Conservation (phyloP, 2,797 vertebrate species). For the Gallinago stenura region DNA sequence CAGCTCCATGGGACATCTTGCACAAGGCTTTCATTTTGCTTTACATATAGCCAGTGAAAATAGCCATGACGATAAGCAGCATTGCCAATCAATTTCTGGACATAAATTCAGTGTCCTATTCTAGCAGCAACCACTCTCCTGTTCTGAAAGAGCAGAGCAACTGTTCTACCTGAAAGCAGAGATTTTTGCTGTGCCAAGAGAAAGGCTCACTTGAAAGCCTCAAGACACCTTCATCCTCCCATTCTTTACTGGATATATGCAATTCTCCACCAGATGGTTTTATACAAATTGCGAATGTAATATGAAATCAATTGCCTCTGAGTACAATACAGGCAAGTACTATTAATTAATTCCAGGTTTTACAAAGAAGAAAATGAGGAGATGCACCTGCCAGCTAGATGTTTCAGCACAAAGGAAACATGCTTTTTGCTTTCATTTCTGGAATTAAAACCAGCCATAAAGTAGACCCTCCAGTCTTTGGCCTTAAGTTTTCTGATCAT, state of each 20-base stretch:
- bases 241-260: not conserved
- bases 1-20: not conserved
- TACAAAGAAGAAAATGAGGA: not conserved
- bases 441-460: not conserved
- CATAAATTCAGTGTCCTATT: not conserved
- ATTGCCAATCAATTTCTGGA: conserved; percentile 13
- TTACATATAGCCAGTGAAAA: not conserved
- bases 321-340: not conserved
- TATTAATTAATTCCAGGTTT: not conserved
- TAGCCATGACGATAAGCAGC: not conserved
- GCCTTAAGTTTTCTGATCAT: not conserved
- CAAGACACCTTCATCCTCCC: not conserved
- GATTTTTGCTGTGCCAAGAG: not conserved
- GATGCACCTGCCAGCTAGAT: not conserved
- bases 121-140: not conserved
- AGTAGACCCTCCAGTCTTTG: not conserved
- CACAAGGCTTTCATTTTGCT: conserved; percentile 13
- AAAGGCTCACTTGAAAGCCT: not conserved
- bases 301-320: not conserved
- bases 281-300: not conserved
- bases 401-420: not conserved
- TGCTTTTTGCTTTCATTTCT: not conserved
- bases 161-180: not conserved
- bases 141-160: not conserved
- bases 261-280: not conserved